phyloP scores from a whole-genome alignment of 2,113 vertebrate species.

The Strix uralensis region DNA sequence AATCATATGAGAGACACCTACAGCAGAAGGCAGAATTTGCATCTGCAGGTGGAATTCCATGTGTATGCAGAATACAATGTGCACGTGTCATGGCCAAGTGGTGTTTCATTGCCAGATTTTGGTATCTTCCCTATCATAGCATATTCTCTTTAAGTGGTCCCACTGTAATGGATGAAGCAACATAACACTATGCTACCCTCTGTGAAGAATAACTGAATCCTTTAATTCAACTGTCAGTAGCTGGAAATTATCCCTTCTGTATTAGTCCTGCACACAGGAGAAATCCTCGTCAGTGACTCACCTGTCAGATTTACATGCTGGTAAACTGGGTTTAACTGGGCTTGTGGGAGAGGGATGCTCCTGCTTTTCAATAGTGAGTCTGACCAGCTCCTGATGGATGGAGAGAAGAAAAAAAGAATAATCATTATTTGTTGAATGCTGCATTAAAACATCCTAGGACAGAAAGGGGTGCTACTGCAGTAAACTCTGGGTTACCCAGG shows the following conservation, averaged over 20 bases:
- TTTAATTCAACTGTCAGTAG: not conserved
- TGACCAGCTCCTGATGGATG: slow-evolving; percentile 87
- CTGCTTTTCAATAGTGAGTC: slow-evolving; percentile 94
- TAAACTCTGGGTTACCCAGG: not conserved
- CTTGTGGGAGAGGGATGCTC: slow-evolving; percentile 93
- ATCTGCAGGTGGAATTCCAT: not conserved
- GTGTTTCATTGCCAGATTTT: not conserved
- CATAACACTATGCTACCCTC: not conserved
- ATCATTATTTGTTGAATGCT: not conserved
- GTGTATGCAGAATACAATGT: not conserved
- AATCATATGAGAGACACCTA: not conserved
- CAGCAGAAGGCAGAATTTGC: not conserved
- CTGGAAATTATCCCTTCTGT: not conserved
- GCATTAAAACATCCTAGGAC: not conserved
- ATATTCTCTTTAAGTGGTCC: not conserved
- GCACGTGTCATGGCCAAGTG: not conserved
- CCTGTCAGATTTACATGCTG: slow-evolving; percentile 84
- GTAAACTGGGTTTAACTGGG: slow-evolving; percentile 86
- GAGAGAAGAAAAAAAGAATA: not conserved
- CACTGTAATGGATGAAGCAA: not conserved
- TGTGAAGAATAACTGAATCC: not conserved
- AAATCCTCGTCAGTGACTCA: slow-evolving; percentile 61
- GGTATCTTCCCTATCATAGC: not conserved
- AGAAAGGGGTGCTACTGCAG: not conserved
- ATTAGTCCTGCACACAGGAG: not conserved